Base-by-base conservation (phyloP, 1,140 invertebrate species). In the Melipona quadrifasciata region DNA sequence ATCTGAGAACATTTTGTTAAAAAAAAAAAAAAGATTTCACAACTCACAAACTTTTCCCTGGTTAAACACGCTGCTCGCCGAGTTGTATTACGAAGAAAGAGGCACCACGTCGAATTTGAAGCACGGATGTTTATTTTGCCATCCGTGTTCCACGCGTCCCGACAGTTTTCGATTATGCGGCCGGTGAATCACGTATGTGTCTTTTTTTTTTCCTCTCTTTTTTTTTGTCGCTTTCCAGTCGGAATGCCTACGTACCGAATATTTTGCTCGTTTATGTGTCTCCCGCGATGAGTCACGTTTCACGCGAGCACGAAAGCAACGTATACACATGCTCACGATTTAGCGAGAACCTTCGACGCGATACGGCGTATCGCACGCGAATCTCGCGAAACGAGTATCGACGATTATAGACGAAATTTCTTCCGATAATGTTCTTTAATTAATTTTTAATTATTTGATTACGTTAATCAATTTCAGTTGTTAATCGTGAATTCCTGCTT, bases 81-180 rank as follows among this genome's bases (percentile, higher is more conserved):
- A 47, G n/a, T 71, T 16, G 47, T n/a, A 11, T n/a, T n/a, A 47
- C 34, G 24, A 72, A 51, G n/a, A 16, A 16, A 72, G 47, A 16
- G 17, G 16, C 17, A 11, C 14, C 4, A 24, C 70, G 24, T 2
- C 14, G 39, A 71, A 39, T 47, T n/a, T 11, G 21, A 71, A 17
- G n/a, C 17, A 12, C 10, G n/a, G 10, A 10, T 19, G 74, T 84
- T 86, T 75, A 80, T 70, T 86, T 86, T 80, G 74, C 47, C 47
- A 53, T 86, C n/a, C n/a, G 75, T 21, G 75, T 86, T 79, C 73
- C 17, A 16, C 65, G n/a, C 31, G 65, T 61, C 68, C 47, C 34
- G 74, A 86, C 58, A 21, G 14, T 83, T 75, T 82, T 86, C 61
- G 55, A 74, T 86, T 83, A 77, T 57, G 57, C 80, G 47, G 39